These are phyloP conservation scores for Anolis carolinensis DNA, from an alignment of 2,113 vertebrate genomes.

Conservation along the genomic window DNA sequence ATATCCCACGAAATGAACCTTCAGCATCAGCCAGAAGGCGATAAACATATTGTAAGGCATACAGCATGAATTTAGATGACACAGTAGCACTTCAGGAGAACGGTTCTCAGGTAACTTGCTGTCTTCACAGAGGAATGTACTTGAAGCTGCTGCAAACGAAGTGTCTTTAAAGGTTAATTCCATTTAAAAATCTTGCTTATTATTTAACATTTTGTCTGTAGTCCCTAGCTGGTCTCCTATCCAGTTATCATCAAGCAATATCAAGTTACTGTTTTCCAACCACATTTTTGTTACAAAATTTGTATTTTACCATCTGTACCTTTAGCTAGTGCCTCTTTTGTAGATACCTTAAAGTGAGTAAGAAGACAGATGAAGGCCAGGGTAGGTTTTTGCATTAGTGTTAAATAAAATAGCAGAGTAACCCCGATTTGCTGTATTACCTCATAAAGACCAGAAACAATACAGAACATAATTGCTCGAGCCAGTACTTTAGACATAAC, in stretches of 20 bases:
- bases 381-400: neutral
- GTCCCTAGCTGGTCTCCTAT: neutral
- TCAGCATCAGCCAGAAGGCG: conserved; percentile 9
- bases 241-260: neutral
- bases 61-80: neutral
- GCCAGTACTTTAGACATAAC: neutral
- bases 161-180: neutral
- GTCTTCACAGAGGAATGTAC: conserved; percentile 18
- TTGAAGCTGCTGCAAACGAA: neutral
- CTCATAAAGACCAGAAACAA: neutral
- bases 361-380: neutral
- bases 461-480: neutral
- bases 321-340: neutral
- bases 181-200: neutral
- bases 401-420: neutral
- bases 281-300: neutral
- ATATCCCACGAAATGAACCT: conserved; percentile 1
- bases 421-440: neutral
- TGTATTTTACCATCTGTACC: neutral
- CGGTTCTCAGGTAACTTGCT: neutral
- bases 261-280: neutral
- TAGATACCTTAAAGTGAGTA: neutral
- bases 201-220: neutral
- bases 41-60: conserved; percentile 4
- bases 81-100: neutral